Evolutionary conservation across 2,888 invertebrate species (phyloP).

Genomic region (Athripsodes cinereus): DNA sequence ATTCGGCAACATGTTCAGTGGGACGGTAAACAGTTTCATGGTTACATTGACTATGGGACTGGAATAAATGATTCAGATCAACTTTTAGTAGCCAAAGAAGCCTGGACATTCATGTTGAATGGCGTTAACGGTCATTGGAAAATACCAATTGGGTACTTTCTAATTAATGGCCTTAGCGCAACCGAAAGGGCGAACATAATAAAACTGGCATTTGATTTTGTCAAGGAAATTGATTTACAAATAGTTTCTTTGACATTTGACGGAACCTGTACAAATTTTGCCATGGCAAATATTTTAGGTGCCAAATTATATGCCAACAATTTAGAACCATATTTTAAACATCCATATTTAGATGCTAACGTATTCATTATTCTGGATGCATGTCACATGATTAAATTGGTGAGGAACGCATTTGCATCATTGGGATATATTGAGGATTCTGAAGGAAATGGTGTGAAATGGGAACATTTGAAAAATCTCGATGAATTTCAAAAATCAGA

Average conservation of each 20-base stretch:
- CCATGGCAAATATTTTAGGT: conserved; percentile 1
- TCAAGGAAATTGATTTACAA: neutral
- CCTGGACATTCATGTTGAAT: neutral
- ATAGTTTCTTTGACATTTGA: neutral
- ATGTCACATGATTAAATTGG: neutral
- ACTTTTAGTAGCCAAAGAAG: conserved; percentile 1
- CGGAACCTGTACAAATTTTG: neutral
- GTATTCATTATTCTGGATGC: neutral
- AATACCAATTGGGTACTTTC: neutral
- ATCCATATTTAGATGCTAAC: neutral
- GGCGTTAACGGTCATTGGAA: neutral
- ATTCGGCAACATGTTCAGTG: neutral
- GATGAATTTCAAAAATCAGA: neutral
- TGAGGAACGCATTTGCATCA: neutral
- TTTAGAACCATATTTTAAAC: neutral
- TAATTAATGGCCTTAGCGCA: neutral
- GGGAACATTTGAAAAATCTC: neutral
- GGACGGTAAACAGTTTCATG: neutral
- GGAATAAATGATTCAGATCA: neutral
- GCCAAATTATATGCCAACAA: neutral
- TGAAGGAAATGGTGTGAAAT: neutral
- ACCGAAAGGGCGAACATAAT: neutral
- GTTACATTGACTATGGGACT: conserved; percentile 2
- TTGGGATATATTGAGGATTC: neutral
- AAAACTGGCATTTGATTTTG: neutral